Conservation (phyloP, 2,888 invertebrate genomes). For the Drosophila kuntzei region DNA sequence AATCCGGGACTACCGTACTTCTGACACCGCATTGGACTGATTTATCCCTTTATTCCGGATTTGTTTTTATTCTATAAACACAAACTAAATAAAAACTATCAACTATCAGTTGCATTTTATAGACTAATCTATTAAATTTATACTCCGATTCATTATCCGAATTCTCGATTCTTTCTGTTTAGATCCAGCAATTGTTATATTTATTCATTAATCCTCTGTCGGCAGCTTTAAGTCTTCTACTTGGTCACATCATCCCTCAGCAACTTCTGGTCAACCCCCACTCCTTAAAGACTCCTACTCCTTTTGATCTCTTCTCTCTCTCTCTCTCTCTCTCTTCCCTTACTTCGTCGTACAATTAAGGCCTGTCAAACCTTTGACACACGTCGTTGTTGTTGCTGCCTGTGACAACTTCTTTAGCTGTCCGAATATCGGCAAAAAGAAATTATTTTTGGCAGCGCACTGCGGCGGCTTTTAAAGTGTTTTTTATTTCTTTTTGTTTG, state of each 20-base stretch:
- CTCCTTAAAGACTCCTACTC: neutral
- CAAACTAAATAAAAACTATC: too few species aligned
- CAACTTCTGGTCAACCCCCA: neutral
- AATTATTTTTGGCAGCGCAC: conserved; percentile 58
- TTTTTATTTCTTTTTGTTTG: conserved; percentile 12
- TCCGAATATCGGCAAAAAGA: conserved; percentile 40
- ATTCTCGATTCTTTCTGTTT: conserved; percentile 24
- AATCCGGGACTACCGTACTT: too few species aligned
- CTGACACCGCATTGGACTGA: too few species aligned
- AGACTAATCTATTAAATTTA: conserved; percentile 3
- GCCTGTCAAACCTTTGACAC: conserved; percentile 82
- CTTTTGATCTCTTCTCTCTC: neutral
- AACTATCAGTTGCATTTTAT: neutral
- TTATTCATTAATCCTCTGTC: conserved; percentile 24
- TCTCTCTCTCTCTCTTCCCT: conserved; percentile 11
- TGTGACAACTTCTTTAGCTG: conserved; percentile 64
- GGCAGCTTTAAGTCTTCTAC: conserved; percentile 32
- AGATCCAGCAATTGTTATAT: conserved; percentile 19
- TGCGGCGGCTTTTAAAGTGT: conserved; percentile 40
- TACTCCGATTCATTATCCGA: neutral
- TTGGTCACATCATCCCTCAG: conserved; percentile 27
- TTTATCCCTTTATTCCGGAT: too few species aligned
- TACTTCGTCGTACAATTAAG: conserved; percentile 68
- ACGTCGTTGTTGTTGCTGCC: conserved; percentile 45
- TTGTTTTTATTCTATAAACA: too few species aligned